Conservation (phyloP, 1,140 invertebrate species). For the Drosophila yakuba region DNA sequence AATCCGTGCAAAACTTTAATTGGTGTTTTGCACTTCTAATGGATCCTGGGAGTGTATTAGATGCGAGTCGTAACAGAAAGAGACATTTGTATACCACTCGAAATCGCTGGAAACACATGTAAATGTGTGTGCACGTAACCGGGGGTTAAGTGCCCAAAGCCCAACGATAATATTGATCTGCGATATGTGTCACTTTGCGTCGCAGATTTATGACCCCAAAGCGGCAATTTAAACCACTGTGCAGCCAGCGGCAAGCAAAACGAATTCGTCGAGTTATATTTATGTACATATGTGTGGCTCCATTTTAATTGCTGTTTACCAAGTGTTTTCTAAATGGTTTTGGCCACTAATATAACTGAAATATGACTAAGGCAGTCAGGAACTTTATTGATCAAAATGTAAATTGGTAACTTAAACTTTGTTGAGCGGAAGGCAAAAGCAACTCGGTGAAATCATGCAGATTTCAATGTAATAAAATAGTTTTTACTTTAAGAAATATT, state of each 20-base stretch:
- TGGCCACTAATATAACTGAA: neutral
- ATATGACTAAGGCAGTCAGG: neutral
- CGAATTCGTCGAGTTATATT: neutral
- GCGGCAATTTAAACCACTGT: neutral
- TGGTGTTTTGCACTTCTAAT: constrained; percentile 69
- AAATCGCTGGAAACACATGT: constrained; percentile 48
- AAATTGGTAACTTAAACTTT: too few species aligned
- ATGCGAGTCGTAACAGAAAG: constrained; percentile 57
- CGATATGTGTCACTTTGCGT: constrained; percentile 35
- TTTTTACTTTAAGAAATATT: too few species aligned
- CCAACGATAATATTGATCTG: constrained; percentile 45
- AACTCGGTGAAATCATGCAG: too few species aligned
- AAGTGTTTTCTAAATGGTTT: neutral
- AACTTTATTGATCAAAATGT: neutral
- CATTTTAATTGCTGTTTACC: neutral
- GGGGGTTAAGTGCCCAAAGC: constrained; percentile 35
- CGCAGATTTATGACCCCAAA: constrained; percentile 17
- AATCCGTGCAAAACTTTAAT: constrained; percentile 74
- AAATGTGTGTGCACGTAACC: constrained; percentile 19
- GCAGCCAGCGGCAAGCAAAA: neutral
- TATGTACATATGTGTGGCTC: neutral
- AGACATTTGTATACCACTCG: constrained; percentile 52
- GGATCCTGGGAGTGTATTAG: constrained; percentile 54
- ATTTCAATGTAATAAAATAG: too few species aligned
- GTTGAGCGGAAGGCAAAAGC: too few species aligned